Evolutionary conservation across 2,888 invertebrate genomes (phyloP), one percentile per base, ranked within the genome.

Genomic region (Minunthozetes semirufus): DNA sequence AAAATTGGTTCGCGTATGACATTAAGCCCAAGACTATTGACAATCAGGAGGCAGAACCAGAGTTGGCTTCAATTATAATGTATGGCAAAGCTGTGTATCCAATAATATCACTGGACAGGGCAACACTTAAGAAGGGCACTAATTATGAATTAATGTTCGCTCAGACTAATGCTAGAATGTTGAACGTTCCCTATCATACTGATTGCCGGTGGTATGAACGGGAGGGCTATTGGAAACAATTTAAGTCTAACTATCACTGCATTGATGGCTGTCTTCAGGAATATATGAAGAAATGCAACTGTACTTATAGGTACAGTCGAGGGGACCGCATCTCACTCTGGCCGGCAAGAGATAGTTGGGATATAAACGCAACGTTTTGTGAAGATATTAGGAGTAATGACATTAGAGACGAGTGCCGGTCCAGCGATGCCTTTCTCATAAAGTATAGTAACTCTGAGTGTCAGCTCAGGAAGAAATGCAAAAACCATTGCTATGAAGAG

Each of bases 201-300:
- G 42, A 68, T 22, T 68, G 68, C 22, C 38, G 38, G 1, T 3
- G 6, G 3, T 68, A 68, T 42, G 42, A 68, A 19, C 0, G 22
- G 1, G 19, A 68, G 13, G 22, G 22, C 5, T 11, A 42, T 19
- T 68, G 68, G 68, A 68, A 22, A 11, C 9, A 42, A 38, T 68
- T 22, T 13, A 68, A 68, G 46, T 68, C 68, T 9, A 46, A n/a
- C 42, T 38, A 68, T 42, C 42, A 68, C 15, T 68, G 68, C 22
- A 38, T 68, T 8, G 68, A 68, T 15, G 17, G 13, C 22, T 68
- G 68, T 22, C 19, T 68, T 2, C 1, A 38, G 1, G 25, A 68
- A 6, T 38, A 42, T 5, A 46, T 68, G 68, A n/a, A 29, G 1
- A 1, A 22, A 42, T 68, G 68, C 15, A 19, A 46, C 6, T 68